Percentiles rank a stretch among this genome's conserved stretches.
Conservation (phyloP, 2,113 vertebrate species). For the Nipponia nippon region DNA sequence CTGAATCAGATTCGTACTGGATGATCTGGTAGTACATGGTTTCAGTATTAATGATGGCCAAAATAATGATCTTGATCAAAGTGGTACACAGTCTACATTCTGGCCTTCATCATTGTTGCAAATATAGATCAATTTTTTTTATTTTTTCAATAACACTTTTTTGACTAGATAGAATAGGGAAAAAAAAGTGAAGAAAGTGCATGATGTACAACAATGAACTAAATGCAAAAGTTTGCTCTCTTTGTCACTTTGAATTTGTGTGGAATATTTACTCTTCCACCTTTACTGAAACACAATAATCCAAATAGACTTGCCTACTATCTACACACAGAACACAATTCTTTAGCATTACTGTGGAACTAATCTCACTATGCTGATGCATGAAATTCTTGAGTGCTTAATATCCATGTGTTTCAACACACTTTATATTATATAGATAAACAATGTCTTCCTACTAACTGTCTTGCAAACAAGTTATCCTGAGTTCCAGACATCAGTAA, state of each 20-base stretch:
- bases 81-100: neutral
- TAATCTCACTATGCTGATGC: neutral
- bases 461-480: neutral
- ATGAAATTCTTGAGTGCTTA: neutral
- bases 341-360: neutral
- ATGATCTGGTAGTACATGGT: neutral
- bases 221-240: neutral
- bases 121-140: neutral
- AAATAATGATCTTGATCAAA: neutral
- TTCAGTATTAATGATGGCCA: neutral
- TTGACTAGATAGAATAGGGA: neutral
- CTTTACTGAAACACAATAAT: neutral
- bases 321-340: neutral
- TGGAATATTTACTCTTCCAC: neutral
- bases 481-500: neutral
- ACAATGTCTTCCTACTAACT: neutral
- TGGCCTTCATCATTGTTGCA: neutral
- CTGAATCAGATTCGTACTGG: neutral
- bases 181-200: neutral
- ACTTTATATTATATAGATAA: neutral
- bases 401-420: neutral
- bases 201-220: neutral
- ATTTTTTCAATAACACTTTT: neutral
- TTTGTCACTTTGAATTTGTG: neutral
- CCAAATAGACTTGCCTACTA: neutral